phyloP scores from a whole-genome alignment of 2,113 vertebrate species.

The Corydoras maculifer region DNA sequence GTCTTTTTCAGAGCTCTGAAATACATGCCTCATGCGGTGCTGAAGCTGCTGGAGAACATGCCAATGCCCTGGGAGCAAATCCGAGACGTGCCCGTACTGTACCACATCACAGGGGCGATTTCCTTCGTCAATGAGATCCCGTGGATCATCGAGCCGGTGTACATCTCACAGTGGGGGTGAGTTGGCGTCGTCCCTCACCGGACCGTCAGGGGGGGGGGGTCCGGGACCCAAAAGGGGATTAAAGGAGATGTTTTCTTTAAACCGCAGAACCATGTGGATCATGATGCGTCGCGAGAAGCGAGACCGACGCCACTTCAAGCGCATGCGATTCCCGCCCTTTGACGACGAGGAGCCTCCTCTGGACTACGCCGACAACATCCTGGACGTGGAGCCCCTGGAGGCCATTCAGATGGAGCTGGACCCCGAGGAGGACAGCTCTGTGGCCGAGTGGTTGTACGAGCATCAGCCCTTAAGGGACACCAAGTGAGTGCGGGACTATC shows the following conservation, averaged over 20 bases:
- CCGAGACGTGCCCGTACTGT: conserved; percentile 89
- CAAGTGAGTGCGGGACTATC: conserved; percentile 65
- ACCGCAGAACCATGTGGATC: conserved; percentile 92
- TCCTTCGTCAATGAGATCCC: conserved; percentile 98
- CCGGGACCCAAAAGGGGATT: background rate
- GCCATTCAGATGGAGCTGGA: conserved; percentile 97
- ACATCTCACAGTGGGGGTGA: conserved; percentile 98
- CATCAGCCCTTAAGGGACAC: conserved; percentile 92
- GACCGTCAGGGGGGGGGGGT: background rate
- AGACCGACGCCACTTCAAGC: conserved; percentile 93
- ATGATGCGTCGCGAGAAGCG: conserved; percentile 99
- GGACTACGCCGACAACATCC: conserved; percentile 96
- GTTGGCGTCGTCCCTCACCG: conserved; percentile 23
- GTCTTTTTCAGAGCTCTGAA: conserved; percentile 79
- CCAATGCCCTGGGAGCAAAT: conserved; percentile 99
- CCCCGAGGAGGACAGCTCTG: conserved; percentile 83
- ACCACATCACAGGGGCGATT: conserved; percentile 97
- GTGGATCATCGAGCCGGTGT: conserved; percentile 97
- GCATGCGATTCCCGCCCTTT: conserved; percentile 96
- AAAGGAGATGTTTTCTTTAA: background rate
- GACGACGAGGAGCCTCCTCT: conserved; percentile 95
- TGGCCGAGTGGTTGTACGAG: conserved; percentile 94
- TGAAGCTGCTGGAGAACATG: conserved; percentile 98
- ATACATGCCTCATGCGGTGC: conserved; percentile 97
- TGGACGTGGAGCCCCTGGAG: conserved; percentile 95